phyloP scores from a whole-genome alignment of 2,888 invertebrate genomes.

The Pristionchus entomophagus region DNA sequence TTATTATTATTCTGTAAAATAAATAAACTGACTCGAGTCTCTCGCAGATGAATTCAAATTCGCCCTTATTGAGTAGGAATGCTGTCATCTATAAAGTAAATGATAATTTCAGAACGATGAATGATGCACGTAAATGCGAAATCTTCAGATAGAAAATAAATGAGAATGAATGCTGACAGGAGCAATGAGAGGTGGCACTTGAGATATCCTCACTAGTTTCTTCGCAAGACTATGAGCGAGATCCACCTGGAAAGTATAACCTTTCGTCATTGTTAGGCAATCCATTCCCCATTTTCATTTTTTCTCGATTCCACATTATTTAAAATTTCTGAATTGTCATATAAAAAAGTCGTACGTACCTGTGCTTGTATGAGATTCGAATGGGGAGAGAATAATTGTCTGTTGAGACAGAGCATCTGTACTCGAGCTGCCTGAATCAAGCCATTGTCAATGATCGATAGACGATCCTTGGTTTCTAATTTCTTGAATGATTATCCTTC shows the following conservation, averaged over 20 bases:
- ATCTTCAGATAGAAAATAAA: too few relatives aligned
- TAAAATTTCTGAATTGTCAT: not conserved
- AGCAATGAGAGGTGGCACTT: not conserved
- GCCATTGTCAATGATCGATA: not conserved
- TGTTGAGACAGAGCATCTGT: constrained; percentile 14
- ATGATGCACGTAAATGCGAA: too few relatives aligned
- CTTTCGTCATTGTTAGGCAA: too few relatives aligned
- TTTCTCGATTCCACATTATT: not conserved
- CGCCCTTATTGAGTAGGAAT: constrained; percentile 49
- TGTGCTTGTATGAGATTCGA: not conserved
- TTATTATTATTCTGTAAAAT: too few relatives aligned
- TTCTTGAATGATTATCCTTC: too few relatives aligned
- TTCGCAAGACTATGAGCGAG: not conserved
- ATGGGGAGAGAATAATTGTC: constrained; percentile 11
- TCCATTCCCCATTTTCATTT: not conserved
- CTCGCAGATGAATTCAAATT: constrained; percentile 49
- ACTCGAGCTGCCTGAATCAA: constrained; percentile 23
- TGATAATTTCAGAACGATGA: too few relatives aligned
- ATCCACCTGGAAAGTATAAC: not conserved
- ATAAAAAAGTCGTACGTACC: not conserved
- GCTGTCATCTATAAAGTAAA: constrained; percentile 49
- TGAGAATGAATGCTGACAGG: not conserved
- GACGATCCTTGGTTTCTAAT: too few relatives aligned
- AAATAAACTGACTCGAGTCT: constrained; percentile 49
- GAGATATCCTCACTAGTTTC: not conserved